Conservation (phyloP, 2,888 invertebrate species). For the Tridacna crocea region DNA sequence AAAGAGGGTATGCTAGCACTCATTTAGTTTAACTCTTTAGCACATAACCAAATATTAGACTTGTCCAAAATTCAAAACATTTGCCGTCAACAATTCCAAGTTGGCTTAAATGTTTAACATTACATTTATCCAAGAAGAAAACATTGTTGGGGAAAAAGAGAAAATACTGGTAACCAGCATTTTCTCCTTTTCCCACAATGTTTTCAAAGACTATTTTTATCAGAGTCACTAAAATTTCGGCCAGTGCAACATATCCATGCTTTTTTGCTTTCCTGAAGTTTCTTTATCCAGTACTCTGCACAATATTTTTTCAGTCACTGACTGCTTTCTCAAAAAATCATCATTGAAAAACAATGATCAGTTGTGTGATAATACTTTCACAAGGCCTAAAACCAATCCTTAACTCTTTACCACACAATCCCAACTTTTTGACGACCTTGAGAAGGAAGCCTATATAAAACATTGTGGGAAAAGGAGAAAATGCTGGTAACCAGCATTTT, state of each 20-base stretch:
- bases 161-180: conserved; percentile 1
- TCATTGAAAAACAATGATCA: too few species aligned
- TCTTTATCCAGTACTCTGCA: too few species aligned
- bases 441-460: background rate
- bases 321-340: too few species aligned
- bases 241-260: too few species aligned
- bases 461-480: conserved; percentile 6
- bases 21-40: background rate
- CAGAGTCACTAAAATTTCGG: too few species aligned
- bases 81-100: background rate
- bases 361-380: too few species aligned
- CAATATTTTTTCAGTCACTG: too few species aligned
- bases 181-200: conserved; percentile 2
- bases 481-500: conserved; percentile 3
- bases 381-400: too few species aligned
- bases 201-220: background rate
- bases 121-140: background rate
- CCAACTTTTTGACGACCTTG: too few species aligned
- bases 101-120: background rate
- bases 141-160: conserved; percentile 6
- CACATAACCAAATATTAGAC: background rate
- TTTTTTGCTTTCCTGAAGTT: too few species aligned
- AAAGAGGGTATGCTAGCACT: too few species aligned
- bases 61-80: background rate
- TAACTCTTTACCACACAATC: too few species aligned